Evolutionary conservation across 1,140 invertebrate genomes (phyloP).

Genomic region (Patella vulgata): DNA sequence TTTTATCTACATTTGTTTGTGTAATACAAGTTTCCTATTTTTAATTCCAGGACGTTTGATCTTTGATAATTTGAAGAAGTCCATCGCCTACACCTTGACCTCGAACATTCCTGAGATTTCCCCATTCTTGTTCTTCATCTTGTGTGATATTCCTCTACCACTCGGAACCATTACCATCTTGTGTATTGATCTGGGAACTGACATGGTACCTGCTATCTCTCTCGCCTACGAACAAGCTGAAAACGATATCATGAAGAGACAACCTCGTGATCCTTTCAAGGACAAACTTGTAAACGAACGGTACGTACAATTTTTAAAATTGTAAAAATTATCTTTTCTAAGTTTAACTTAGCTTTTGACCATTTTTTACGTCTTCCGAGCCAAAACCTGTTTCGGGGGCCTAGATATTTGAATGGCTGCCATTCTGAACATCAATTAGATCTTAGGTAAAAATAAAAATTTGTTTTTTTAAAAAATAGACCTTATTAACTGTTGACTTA

Average conservation of each 20-base stretch:
- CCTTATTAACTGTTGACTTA: no score
- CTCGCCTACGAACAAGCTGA: conserved; percentile 96
- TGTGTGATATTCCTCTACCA: conserved; percentile 95
- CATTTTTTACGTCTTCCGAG: no score
- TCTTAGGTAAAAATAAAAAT: no score
- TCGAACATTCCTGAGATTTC: conserved; percentile 99
- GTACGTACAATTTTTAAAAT: no score
- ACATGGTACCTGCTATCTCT: conserved; percentile 99
- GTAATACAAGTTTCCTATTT: no score
- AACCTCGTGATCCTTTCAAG: conserved; percentile 89
- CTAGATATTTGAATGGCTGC: no score
- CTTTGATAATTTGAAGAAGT: conserved; percentile 99
- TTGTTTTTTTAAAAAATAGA: no score
- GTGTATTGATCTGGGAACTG: conserved; percentile 99
- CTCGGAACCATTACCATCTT: conserved; percentile 99
- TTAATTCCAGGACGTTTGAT: conserved; percentile 80
- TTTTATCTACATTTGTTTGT: no score
- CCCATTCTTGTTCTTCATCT: conserved; percentile 97
- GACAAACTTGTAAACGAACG: conserved; percentile 96
- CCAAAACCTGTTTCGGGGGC: no score
- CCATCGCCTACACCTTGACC: conserved; percentile 98
- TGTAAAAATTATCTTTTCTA: background rate
- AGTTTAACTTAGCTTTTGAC: no score
- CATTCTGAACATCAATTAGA: no score
- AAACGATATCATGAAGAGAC: conserved; percentile 98